Conservation (phyloP, 2,888 invertebrate genomes). For the Platerodrilus igneus region DNA sequence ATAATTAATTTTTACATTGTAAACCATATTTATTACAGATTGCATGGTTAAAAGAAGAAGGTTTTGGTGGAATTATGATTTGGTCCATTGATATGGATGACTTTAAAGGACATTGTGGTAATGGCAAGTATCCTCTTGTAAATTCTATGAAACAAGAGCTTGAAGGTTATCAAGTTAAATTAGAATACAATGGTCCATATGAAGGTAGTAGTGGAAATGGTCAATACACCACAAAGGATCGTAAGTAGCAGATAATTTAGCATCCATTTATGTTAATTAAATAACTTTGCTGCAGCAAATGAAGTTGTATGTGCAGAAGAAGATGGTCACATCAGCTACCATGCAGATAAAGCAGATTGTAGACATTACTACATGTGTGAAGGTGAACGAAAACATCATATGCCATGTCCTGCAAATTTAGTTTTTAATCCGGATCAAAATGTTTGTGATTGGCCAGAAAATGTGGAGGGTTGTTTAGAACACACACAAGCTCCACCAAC, state of each 20-base stretch:
- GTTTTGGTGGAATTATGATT: constrained; percentile 93
- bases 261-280: not conserved
- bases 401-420: constrained; percentile 90
- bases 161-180: constrained; percentile 71
- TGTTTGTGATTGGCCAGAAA: constrained; percentile 95
- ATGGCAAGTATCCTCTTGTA: constrained; percentile 85
- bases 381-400: constrained; percentile 90
- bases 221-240: constrained; percentile 83
- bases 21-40: constrained; percentile 58
- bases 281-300: constrained; percentile 64
- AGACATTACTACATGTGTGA: constrained; percentile 96
- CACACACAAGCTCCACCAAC: constrained; percentile 63
- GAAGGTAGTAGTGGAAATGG: constrained; percentile 67
- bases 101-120: constrained; percentile 85
- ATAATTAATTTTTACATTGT: not conserved
- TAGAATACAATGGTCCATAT: constrained; percentile 84
- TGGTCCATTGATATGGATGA: constrained; percentile 98
- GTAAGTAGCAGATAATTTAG: too few species aligned
- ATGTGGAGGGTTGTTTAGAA: constrained; percentile 80
- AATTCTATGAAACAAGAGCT: constrained; percentile 83
- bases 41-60: constrained; percentile 90
- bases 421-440: constrained; percentile 91
- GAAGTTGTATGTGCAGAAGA: constrained; percentile 88
- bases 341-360: constrained; percentile 84
- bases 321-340: constrained; percentile 93